phyloP scores from a whole-genome alignment of 2,113 vertebrate genomes.

The Protobothrops mucrosquamatus region DNA sequence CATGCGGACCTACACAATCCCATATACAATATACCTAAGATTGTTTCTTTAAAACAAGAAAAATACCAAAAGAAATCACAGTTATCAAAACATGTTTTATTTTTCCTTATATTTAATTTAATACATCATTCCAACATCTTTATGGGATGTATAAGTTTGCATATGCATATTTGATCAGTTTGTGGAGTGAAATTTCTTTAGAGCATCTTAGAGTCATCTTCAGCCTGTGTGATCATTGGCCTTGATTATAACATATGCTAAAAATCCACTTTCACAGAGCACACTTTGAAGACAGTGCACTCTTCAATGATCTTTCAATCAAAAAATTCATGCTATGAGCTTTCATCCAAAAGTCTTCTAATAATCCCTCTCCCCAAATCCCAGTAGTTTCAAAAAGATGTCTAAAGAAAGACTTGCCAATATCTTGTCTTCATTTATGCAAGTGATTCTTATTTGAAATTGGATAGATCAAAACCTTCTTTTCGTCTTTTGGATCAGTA shows the following conservation, averaged over 20 bases:
- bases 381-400: neutral
- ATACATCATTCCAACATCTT: neutral
- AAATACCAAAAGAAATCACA: neutral
- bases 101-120: neutral
- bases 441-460: neutral
- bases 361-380: neutral
- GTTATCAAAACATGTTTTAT: neutral
- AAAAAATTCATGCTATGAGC: neutral
- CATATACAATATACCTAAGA: neutral
- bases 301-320: neutral
- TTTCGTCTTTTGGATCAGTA: neutral
- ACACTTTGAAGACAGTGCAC: neutral
- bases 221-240: neutral
- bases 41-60: neutral
- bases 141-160: neutral
- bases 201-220: neutral
- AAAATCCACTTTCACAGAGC: neutral
- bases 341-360: neutral
- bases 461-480: neutral
- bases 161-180: neutral
- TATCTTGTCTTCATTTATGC: neutral
- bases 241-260: neutral
- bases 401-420: neutral
- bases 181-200: neutral
- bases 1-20: neutral